Percentiles rank a stretch among this genome's conserved stretches.
These are phyloP conservation scores for Anguilla anguilla DNA, from an alignment of 2,797 vertebrate species.

Conservation along the genomic window DNA sequence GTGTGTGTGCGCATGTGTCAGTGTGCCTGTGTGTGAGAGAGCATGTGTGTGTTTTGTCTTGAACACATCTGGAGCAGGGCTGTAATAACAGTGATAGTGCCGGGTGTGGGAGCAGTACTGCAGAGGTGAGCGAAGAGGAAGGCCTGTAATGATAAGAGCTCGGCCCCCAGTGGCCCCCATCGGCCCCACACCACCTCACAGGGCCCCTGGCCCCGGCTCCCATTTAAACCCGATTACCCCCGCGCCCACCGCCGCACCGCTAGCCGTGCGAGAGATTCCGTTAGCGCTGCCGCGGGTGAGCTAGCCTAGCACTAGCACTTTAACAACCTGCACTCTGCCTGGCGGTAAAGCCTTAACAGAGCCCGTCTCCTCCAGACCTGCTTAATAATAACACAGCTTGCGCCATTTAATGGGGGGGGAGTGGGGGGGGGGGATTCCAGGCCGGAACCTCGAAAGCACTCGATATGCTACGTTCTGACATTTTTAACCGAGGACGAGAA, in stretches of 20 bases:
- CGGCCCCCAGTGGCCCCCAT: conserved; percentile 33
- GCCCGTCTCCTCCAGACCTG: background rate
- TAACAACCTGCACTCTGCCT: background rate
- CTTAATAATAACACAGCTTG: conserved; percentile 7
- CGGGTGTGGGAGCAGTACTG: conserved; percentile 62
- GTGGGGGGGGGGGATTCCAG: too few relatives aligned
- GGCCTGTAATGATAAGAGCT: conserved; percentile 64
- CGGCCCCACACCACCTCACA: conserved; percentile 23
- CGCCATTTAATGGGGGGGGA: background rate
- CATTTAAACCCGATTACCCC: conserved; percentile 40
- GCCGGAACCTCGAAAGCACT: background rate
- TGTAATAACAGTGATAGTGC: conserved; percentile 75
- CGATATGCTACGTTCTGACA: background rate
- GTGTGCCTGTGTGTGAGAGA: background rate
- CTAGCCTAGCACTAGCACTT: too few relatives aligned
- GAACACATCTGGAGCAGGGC: conserved; percentile 43
- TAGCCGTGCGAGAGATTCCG: background rate
- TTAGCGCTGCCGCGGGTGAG: background rate
- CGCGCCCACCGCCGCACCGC: conserved; percentile 28
- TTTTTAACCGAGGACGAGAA: background rate
- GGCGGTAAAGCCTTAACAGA: background rate
- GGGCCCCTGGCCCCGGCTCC: conserved; percentile 23
- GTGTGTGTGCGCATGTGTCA: background rate
- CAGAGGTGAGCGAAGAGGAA: conserved; percentile 64
- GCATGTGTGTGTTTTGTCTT: background rate